A percentile compares a stretch with the other conserved stretches of the same genome.
Evolutionary conservation across 2,797 vertebrate genomes (phyloP).

Genomic region (Helarctos malayanus): DNA sequence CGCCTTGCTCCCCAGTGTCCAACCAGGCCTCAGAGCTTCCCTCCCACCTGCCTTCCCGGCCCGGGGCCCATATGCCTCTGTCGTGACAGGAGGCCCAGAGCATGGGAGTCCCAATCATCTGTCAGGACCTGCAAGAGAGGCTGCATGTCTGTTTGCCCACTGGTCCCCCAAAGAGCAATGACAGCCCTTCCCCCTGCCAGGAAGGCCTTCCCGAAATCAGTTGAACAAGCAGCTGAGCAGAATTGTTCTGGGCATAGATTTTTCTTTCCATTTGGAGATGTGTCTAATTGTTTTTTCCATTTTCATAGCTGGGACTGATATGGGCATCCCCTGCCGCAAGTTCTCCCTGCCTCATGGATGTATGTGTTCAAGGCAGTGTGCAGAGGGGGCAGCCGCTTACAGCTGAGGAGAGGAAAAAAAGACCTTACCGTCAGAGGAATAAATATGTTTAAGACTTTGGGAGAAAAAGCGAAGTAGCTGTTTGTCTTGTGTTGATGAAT

Average conservation of each 20-base stretch:
- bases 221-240: not conserved
- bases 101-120: not conserved
- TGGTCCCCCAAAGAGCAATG: not conserved
- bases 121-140: not conserved
- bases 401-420: constrained; percentile 2
- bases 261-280: constrained; percentile 34
- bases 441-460: not conserved
- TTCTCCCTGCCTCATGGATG: not conserved
- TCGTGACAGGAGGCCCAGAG: no score
- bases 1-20: not conserved
- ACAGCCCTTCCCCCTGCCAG: not conserved
- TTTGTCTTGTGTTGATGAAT: constrained; percentile 7
- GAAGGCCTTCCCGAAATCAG: not conserved
- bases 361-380: not conserved
- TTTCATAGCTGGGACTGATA: not conserved
- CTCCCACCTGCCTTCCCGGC: not conserved
- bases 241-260: not conserved
- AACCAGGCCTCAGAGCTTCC: not conserved
- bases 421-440: not conserved
- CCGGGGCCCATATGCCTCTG: not conserved
- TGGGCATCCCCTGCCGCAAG: not conserved
- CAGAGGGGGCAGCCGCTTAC: not conserved
- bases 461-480: not conserved
- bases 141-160: not conserved
- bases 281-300: not conserved